Evolutionary conservation across 1,140 invertebrate species (phyloP).

Genomic region (Delia radicum): DNA sequence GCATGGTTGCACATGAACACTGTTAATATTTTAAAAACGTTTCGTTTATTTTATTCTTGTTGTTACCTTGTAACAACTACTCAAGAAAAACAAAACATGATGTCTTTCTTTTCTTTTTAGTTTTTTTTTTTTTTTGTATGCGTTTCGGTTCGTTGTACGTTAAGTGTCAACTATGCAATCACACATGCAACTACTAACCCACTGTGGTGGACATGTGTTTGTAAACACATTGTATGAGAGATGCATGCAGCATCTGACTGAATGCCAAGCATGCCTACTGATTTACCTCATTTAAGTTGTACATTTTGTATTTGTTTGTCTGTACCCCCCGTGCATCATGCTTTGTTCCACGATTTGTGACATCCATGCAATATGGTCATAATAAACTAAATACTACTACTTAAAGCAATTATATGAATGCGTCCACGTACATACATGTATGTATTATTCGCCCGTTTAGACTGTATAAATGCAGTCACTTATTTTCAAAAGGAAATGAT

Average conservation of each 20-base stretch:
- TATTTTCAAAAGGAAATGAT: conserved; percentile 7
- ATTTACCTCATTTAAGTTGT: not conserved
- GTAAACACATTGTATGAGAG: not conserved
- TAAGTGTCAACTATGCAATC: not conserved
- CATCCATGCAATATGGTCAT: conserved; percentile 27
- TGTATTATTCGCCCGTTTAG: not conserved
- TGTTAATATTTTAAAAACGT: too few species aligned
- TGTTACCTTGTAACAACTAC: too few species aligned
- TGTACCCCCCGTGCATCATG: not conserved
- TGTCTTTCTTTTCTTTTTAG: not conserved
- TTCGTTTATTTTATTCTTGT: too few species aligned
- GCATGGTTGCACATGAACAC: too few species aligned
- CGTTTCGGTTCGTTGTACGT: not conserved
- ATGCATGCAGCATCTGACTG: not conserved
- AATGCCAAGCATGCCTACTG: not conserved
- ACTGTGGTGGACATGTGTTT: not conserved
- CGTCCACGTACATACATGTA: not conserved
- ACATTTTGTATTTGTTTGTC: not conserved
- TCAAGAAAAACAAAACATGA: not conserved
- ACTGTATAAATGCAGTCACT: not conserved
- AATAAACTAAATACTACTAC: conserved; percentile 30
- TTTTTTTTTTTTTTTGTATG: not conserved
- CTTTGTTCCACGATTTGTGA: not conserved
- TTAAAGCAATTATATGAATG: conserved; percentile 18
- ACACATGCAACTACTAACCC: not conserved